Conservation (phyloP, 2,797 vertebrate genomes). For the Champsocephalus gunnari region DNA sequence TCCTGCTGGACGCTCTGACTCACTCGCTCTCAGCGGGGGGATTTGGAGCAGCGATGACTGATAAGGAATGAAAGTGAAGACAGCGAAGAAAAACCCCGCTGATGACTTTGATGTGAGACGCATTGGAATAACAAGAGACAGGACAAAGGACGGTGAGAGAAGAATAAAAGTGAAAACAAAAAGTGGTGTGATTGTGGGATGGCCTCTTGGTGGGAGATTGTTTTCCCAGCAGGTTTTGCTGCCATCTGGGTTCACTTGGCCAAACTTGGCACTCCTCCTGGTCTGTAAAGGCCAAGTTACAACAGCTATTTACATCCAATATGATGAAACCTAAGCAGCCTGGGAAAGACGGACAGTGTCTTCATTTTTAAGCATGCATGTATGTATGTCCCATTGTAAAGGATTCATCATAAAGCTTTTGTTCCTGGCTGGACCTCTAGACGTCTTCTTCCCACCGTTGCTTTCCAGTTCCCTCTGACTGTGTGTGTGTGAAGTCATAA, state of each 20-base stretch:
- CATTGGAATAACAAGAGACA: conserved; percentile 41
- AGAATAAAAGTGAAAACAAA: conserved; percentile 12
- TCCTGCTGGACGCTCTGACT: conserved; percentile 62
- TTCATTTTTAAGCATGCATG: conserved; percentile 41
- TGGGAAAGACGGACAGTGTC: conserved; percentile 64
- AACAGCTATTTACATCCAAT: conserved; percentile 70
- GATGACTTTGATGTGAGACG: conserved; percentile 36
- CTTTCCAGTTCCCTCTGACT: conserved; percentile 25
- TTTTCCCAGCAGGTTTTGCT: conserved; percentile 66
- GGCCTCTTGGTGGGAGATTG: conserved; percentile 40
- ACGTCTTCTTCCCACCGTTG: conserved; percentile 38
- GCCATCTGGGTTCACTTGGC: conserved; percentile 81
- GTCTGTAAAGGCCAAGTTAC: conserved; percentile 60
- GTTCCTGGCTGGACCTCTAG: conserved; percentile 39
- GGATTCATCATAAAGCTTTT: conserved; percentile 35
- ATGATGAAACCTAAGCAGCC: conserved; percentile 65
- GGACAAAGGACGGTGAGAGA: conserved; percentile 8
- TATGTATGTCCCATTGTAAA: conserved; percentile 41
- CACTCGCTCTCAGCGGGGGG: conserved; percentile 41
- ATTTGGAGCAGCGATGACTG: conserved; percentile 37
- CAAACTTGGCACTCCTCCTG: conserved; percentile 63
- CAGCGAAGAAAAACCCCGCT: conserved; percentile 26
- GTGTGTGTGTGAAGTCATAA: conserved; percentile 60
- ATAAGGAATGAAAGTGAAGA: conserved; percentile 48
- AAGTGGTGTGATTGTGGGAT: conserved; percentile 22